phyloP scores from a whole-genome alignment of 2,888 invertebrate species.

The Melanophora roralis region DNA sequence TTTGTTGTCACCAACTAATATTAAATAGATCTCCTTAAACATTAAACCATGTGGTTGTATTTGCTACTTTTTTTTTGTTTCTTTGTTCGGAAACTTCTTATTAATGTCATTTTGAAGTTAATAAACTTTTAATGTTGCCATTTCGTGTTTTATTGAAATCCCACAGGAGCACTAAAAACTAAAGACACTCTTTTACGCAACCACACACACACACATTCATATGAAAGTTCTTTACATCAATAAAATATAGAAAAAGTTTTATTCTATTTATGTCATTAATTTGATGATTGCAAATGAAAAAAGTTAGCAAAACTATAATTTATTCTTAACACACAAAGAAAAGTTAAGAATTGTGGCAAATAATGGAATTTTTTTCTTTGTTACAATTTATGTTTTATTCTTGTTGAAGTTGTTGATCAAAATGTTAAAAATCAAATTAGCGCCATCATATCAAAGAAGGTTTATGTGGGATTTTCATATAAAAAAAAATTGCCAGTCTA shows the following conservation, averaged over 20 bases:
- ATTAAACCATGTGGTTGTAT: neutral
- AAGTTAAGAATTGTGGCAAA: neutral
- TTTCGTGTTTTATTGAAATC: conserved; percentile 20
- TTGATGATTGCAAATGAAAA: conserved; percentile 38
- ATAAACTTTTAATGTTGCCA: conserved; percentile 48
- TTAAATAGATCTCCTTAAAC: neutral
- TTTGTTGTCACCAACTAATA: no score
- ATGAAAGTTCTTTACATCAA: neutral
- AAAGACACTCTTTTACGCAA: neutral
- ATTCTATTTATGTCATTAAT: conserved; percentile 45
- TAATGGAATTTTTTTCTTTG: neutral
- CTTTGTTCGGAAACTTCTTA: neutral
- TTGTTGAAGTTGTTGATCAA: conserved; percentile 11
- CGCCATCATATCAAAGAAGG: conserved; percentile 41
- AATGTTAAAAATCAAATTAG: conserved; percentile 59
- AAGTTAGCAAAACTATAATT: conserved; percentile 38
- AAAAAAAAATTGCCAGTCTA: neutral
- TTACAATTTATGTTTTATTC: neutral
- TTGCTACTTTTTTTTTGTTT: neutral
- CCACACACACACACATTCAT: neutral
- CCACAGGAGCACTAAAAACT: conserved; percentile 29
- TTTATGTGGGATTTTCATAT: conserved; percentile 10
- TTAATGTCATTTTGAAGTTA: conserved; percentile 20
- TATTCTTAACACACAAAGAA: conserved; percentile 38
- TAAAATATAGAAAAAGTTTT: conserved; percentile 14